Conservation (phyloP, 2,113 vertebrate species). For the Toxotes chatareus region DNA sequence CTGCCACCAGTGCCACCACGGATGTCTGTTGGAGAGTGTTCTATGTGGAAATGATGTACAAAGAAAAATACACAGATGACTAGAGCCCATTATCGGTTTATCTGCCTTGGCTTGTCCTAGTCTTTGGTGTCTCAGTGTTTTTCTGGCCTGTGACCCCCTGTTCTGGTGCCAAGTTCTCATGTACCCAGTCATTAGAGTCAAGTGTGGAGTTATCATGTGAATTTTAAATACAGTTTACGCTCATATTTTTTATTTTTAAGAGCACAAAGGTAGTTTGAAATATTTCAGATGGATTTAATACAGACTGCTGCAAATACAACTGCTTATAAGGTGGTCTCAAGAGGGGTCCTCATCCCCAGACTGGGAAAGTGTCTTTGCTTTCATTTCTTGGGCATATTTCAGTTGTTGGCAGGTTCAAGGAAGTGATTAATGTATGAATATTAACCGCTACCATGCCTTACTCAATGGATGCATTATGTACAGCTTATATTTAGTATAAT, state of each 20-base stretch:
- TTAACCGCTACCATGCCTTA: background rate
- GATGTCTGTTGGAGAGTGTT: background rate
- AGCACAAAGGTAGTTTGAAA: background rate
- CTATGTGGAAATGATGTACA: background rate
- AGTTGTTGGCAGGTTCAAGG: background rate
- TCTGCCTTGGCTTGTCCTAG: background rate
- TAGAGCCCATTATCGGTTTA: background rate
- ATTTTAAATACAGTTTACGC: background rate
- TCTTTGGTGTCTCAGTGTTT: background rate
- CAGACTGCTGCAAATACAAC: background rate
- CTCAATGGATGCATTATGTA: background rate
- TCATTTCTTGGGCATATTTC: background rate
- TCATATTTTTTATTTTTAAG: background rate
- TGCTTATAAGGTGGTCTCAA: background rate
- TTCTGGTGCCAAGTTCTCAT: background rate
- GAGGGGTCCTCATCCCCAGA: background rate
- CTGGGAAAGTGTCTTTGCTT: background rate
- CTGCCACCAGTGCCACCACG: background rate
- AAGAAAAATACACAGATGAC: background rate
- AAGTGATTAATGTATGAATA: background rate
- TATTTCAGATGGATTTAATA: background rate
- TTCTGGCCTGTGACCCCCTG: background rate
- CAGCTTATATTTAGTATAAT: slow-evolving; percentile 21
- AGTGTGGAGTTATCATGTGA: background rate
- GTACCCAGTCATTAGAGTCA: background rate